Conservation (phyloP, 2,113 vertebrate genomes). For the Rhagologus leucostigma region DNA sequence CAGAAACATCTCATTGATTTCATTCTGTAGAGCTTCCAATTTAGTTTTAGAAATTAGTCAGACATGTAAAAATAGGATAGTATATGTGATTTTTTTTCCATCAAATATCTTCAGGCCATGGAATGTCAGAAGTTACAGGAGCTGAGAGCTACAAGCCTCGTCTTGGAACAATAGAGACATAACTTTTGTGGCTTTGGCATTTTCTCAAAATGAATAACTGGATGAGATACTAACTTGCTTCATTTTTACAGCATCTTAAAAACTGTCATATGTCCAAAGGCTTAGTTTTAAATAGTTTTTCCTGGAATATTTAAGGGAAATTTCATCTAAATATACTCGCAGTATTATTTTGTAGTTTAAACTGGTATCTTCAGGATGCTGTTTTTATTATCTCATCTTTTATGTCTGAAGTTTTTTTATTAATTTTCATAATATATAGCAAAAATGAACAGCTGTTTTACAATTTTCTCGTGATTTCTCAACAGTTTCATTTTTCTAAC, state of each 20-base stretch:
- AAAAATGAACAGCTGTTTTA: not conserved
- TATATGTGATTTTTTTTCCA: not conserved
- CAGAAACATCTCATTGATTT: not conserved
- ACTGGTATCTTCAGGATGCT: not conserved
- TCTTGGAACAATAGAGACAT: not conserved
- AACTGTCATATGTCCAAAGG: not conserved
- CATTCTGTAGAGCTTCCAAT: not conserved
- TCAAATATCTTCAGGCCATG: not conserved
- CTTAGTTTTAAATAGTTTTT: not conserved
- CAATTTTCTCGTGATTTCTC: not conserved
- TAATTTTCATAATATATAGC: not conserved
- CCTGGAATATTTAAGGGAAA: constrained; percentile 3
- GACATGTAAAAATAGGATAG: not conserved
- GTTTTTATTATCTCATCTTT: not conserved
- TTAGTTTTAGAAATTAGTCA: not conserved
- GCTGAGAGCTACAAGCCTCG: not conserved
- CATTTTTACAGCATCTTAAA: not conserved
- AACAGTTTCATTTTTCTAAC: not conserved
- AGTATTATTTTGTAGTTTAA: not conserved
- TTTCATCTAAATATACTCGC: not conserved
- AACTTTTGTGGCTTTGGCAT: not conserved
- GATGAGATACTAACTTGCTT: not conserved
- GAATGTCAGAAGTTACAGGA: not conserved
- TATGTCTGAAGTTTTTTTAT: not conserved
- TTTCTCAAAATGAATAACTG: not conserved